A percentile compares a stretch with the other conserved stretches of the same genome.
These are phyloP conservation scores for Hydrochoerus hydrochaeris DNA, from an alignment of 2,113 vertebrate genomes.

Conservation along the genomic window DNA sequence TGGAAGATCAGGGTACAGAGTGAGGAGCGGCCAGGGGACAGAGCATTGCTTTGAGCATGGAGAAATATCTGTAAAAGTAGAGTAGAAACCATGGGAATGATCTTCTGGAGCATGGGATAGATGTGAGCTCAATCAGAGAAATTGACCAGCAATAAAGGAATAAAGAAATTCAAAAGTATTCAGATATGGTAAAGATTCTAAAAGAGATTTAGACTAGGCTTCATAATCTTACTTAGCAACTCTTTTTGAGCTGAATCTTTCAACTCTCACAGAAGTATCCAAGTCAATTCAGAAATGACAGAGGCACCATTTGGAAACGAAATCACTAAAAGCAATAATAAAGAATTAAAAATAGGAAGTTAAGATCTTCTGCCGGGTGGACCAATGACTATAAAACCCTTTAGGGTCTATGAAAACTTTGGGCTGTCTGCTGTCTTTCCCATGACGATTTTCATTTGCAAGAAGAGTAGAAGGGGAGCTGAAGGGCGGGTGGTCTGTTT, in stretches of 20 bases:
- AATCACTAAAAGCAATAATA: constrained; percentile 6
- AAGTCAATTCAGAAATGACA: not conserved
- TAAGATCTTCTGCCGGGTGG: not conserved
- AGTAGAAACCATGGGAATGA: not conserved
- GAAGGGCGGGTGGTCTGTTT: too few relatives aligned
- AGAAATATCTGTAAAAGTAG: not conserved
- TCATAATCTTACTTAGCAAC: not conserved
- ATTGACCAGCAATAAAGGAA: not conserved
- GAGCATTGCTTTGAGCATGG: not conserved
- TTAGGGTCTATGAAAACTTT: not conserved
- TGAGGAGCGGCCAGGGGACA: not conserved
- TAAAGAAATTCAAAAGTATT: not conserved
- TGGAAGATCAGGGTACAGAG: not conserved
- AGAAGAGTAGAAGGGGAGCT: not conserved
- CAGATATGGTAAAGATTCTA: not conserved
- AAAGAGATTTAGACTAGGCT: not conserved
- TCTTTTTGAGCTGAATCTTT: not conserved
- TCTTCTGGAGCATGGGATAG: not conserved
- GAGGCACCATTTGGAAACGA: not conserved
- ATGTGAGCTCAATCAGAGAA: not conserved
- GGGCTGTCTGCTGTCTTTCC: not conserved
- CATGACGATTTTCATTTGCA: not conserved
- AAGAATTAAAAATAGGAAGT: not conserved
- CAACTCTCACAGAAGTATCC: not conserved
- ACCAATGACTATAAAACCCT: not conserved